Evolutionary conservation across 1,140 invertebrate genomes (phyloP), one percentile per base, ranked within the genome.

Genomic region (Diorhabda elongata): DNA sequence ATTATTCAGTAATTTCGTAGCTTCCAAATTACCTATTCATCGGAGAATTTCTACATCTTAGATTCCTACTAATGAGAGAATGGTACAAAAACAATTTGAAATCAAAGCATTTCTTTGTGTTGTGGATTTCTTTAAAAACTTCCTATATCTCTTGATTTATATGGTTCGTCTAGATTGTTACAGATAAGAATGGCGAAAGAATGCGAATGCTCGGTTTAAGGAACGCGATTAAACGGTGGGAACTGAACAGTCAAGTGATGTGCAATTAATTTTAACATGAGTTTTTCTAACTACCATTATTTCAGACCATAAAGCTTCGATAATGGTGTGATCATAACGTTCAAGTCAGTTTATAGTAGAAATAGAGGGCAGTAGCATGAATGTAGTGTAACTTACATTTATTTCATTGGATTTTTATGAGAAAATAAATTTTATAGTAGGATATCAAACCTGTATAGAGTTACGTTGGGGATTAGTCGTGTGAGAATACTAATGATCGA

Each of bases 141-240:
- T 52, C n/a, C n/a, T 52, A 6, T 3, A n/a, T 52, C 47, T 52
- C 47, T 52, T 52, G 47, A 52, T 52, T 52, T 52, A 4, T 52
- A 8, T 52, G 47, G n/a, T 52, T 52, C 47, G 47, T 52, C 47
- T 8, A 52, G 47, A 52, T 52, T 52, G 6, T 52, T 52, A 6
- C n/a, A 52, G 47, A 52, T 52, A 52, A 52, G 47, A 52, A 52
- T 52, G 47, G 47, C 47, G n/a, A 52, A 52, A 52, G 47, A 52
- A 52, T 52, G 47, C 47, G 47, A 52, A 52, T 52, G 47, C 47
- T 52, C 47, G 47, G 47, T 52, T 6, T 52, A 3, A 52, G 26
- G n/a, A 8, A 9, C 45, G 8, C 8, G 5, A 6, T 52, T 5
- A 52, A 52, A 52, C 45, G 47, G 47, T 52, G 47, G 47, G 47